Conservation (phyloP, 2,797 vertebrate genomes). For the Notoglanidium macrostoma region DNA sequence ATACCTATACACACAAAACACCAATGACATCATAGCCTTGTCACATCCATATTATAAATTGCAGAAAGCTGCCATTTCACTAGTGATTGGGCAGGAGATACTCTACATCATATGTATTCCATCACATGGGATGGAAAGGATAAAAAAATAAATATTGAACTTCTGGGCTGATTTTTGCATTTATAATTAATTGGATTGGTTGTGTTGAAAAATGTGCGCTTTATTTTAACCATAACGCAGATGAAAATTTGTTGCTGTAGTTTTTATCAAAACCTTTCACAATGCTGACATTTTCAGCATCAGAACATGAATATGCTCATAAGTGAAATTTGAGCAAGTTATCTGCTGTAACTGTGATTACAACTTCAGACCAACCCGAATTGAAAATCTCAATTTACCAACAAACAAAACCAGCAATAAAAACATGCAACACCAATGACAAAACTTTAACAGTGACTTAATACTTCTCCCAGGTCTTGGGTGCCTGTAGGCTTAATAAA, state of each 20-base stretch:
- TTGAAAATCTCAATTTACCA: neutral
- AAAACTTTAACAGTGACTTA: neutral
- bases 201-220: neutral
- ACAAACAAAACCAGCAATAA: neutral
- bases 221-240: too few relatives aligned
- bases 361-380: too few relatives aligned
- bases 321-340: neutral
- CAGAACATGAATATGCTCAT: neutral
- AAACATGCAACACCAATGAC: neutral
- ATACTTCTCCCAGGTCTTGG: neutral
- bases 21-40: neutral
- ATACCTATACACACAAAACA: conserved; percentile 75
- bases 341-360: neutral
- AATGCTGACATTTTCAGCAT: neutral
- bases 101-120: too few relatives aligned
- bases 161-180: neutral
- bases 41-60: too few relatives aligned
- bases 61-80: neutral
- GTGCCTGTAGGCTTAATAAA: neutral
- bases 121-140: neutral
- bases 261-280: neutral
- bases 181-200: neutral
- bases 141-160: neutral
- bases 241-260: neutral
- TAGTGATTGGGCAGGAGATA: neutral